Base-by-base conservation (phyloP, 2,797 vertebrate genomes). In the Sardinella longiceps region DNA sequence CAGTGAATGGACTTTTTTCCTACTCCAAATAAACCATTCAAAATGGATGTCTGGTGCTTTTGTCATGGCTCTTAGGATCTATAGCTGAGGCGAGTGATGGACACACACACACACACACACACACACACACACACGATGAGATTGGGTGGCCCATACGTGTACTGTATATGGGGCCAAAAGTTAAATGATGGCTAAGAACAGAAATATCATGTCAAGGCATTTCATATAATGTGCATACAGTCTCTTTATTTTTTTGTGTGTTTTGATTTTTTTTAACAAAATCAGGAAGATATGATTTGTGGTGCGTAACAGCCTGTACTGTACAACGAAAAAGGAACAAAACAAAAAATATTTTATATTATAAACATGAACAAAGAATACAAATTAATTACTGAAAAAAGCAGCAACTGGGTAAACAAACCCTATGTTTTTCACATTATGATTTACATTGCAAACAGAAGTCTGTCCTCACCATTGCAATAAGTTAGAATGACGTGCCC, bases 261-360 rank as follows among this genome's bases (percentile, higher is more conserved):
- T 89, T 90, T 85, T 86, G 85, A 83, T 88, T 89, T 85, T 92
- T 93, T 92, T 93, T 91, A 84, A 83, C 86, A 95, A 95, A 96
- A 96, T 94, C 91, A 93, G 92, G 93, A 95, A 94, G 94, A 94
- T 95, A 95, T 91, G 94, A 93, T 94, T 94, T 88, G 90, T 93
- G 93, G 94, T 95, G 94, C 95, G 93, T 94, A 95, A 96, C 93
- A 95, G 93, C 94, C 95, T 96, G 93, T 95, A 95, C 95, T 95
- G 95, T 25, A 91, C 91, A 91, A 95, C 91, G 89, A 90, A 94
- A 60, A 90, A 90, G 84, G 91, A 92, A 92, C 89, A 53, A 81
- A 84, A 70, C 81, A 81, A n/a, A 66, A 81, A 81, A 89, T 83
- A 86, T 90, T 90, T 88, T 87, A 82, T 45, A 81, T 85, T 77